Base-by-base conservation (phyloP, 2,888 invertebrate species). In the Eupithecia subfuscata region DNA sequence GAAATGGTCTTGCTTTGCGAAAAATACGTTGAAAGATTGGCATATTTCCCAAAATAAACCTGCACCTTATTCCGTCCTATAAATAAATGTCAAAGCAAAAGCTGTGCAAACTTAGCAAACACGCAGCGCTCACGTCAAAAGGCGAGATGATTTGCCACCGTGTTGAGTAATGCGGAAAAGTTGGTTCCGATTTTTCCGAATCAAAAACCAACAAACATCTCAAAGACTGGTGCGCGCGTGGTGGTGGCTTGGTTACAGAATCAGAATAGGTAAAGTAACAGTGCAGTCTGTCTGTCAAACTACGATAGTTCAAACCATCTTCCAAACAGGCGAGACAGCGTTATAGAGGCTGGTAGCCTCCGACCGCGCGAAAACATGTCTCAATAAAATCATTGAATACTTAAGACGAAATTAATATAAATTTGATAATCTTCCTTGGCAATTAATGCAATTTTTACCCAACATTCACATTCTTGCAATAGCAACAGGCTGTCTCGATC, bases 61-160 rank as follows among this genome's bases (percentile, higher is more conserved):
- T 68, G 5, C 68, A 25, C 14, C 68, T 43, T 43, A 25, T 68
- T 43, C 68, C 43, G 22, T 11, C 25, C 22, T 43, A 68, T 68
- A 68, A 68, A 67, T 73, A 73, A 70, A 73, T 45, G 65, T 71
- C 70, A 45, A 40, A 70, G 71, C 30, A 74, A 74, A 73, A 75
- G 22, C 76, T 73, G 68, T 79, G 80, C 83, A 82, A 81, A 82
- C 81, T 82, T 80, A 77, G 83, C 78, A 87, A 87, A 88, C 84
- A 86, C 76, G 82, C 80, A 82, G 82, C 83, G 79, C 82, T 85
- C 18, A n/a, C 89, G 90, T 92, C 91, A 92, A 91, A 68, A 92
- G 90, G 85, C 84, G 83, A 83, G 78, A 80, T 82, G 81, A 84
- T 81, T 84, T 84, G 83, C 84, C 84, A 84, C 85, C 83, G 85